Evolutionary conservation across 2,113 vertebrate genomes (phyloP).

Genomic region (Mola mola): DNA sequence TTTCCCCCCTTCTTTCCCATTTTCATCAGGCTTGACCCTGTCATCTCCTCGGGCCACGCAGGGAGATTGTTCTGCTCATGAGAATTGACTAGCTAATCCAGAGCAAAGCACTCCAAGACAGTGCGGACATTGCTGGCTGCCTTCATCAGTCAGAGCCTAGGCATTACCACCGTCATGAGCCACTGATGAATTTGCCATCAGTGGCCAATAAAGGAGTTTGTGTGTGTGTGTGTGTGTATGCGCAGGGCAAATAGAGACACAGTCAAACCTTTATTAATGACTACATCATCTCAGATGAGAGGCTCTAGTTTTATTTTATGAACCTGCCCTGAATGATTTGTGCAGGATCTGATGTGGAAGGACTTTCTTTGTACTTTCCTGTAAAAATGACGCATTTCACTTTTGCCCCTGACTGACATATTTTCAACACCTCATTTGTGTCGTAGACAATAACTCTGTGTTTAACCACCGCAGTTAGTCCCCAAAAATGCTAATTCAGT

Average conservation of each 20-base stretch:
- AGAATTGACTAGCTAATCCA: slow-evolving; percentile 74
- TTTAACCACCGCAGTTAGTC: too few species aligned
- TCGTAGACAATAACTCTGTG: too few species aligned
- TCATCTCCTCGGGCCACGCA: slow-evolving; percentile 57
- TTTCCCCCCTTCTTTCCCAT: neutral
- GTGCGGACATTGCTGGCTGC: slow-evolving; percentile 49
- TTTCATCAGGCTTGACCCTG: slow-evolving; percentile 60
- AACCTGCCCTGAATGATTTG: slow-evolving; percentile 9
- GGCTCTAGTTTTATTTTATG: slow-evolving; percentile 19
- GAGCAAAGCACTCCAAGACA: slow-evolving; percentile 53
- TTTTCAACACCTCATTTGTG: slow-evolving; percentile 16
- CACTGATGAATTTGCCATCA: slow-evolving; percentile 70
- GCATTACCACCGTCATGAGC: slow-evolving; percentile 40
- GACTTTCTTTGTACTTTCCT: neutral
- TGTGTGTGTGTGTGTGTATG: slow-evolving; percentile 14
- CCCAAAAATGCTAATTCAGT: too few species aligned
- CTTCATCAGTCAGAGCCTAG: slow-evolving; percentile 68
- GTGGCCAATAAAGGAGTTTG: slow-evolving; percentile 43
- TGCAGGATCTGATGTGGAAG: slow-evolving; percentile 10
- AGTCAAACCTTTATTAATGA: slow-evolving; percentile 60
- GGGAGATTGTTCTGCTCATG: slow-evolving; percentile 67
- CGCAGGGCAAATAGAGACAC: slow-evolving; percentile 13
- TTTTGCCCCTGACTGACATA: neutral
- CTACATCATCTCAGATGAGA: slow-evolving; percentile 36
- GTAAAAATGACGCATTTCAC: slow-evolving; percentile 7